Base-by-base conservation (phyloP, 2,797 vertebrate genomes). In the Rhadinocentrus ornatus region DNA sequence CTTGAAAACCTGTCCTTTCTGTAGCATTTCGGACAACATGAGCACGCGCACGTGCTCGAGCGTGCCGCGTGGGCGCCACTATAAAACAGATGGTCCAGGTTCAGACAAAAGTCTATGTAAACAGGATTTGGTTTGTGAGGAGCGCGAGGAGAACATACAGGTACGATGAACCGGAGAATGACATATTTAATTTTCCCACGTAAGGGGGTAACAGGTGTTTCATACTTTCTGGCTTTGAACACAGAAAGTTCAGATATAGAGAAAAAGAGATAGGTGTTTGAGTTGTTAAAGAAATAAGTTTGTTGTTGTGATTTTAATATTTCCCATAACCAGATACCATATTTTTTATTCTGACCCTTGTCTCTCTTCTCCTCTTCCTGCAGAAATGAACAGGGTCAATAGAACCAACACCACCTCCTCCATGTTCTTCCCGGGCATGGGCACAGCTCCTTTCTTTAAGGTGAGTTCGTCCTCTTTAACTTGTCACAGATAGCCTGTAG, bases 61-160 rank as follows among this genome's bases (percentile, higher is more conserved):
- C 24, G 0, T 10, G 35, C 24, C 71, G 71, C 78, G 80, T 81
- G 87, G 86, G 78, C 74, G 78, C 72, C 66, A 60, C 71, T 92
- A 93, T 93, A 92, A 91, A 93, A 89, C 61, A 0, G 82, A 75
- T 62, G 75, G 64, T 85, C 71, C 86, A 90, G 81, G 61, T 86
- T 76, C 61, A 73, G 60, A 90, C 83, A 66, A 86, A 90, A 86
- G 77, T 90, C 63, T 73, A 66, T 64, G 66, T 77, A 62, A 74
- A 77, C 54, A 69, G 84, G 78, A 82, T 83, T 82, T 77, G 78
- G 39, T 48, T 71, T 20, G 60, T 39, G 80, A 68, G 75, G 70
- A 84, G 63, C 48, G 58, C 44, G 68, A 68, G 63, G 71, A 71
- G 39, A 80, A 60, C 50, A 78, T 52, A 46, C 76, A 91, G 89